Conservation (phyloP, 2,888 invertebrate species). For the Buathra laborator region DNA sequence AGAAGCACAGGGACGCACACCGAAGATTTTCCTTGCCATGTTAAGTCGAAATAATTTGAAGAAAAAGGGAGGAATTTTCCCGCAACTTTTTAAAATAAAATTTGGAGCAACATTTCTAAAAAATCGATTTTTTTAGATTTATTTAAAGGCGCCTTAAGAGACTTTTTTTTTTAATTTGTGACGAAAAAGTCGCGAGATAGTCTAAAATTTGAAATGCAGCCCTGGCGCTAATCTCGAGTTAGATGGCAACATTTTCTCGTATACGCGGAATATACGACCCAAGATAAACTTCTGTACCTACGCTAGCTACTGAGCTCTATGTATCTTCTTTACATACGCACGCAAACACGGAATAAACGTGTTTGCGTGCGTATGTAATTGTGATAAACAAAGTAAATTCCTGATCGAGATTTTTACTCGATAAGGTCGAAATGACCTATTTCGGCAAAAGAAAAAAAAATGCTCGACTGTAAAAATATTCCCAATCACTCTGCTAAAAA, state of each 20-base stretch:
- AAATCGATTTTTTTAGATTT: not conserved
- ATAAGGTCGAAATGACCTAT: too few species aligned
- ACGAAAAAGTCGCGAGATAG: not conserved
- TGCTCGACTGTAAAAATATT: too few species aligned
- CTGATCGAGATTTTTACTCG: too few species aligned
- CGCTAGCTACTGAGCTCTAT: not conserved
- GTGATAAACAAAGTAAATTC: not conserved
- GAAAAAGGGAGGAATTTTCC: not conserved
- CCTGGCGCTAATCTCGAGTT: slow-evolving; percentile 81
- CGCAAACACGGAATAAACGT: not conserved
- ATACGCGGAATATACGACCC: slow-evolving; percentile 73
- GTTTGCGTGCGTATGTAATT: not conserved
- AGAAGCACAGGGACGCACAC: slow-evolving; percentile 75
- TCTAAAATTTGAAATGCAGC: slow-evolving; percentile 68
- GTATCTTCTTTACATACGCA: not conserved
- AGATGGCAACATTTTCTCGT: slow-evolving; percentile 80
- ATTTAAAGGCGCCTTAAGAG: not conserved
- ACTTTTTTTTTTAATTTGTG: not conserved
- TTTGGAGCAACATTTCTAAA: not conserved
- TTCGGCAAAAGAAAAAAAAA: too few species aligned
- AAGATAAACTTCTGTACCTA: slow-evolving; percentile 41
- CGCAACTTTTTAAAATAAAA: not conserved
- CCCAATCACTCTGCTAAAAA: too few species aligned
- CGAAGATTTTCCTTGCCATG: slow-evolving; percentile 14
- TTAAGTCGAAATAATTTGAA: not conserved